Base-by-base conservation (phyloP, 92 coral and sea anemone species). In the Epizoanthus fatuus region DNA sequence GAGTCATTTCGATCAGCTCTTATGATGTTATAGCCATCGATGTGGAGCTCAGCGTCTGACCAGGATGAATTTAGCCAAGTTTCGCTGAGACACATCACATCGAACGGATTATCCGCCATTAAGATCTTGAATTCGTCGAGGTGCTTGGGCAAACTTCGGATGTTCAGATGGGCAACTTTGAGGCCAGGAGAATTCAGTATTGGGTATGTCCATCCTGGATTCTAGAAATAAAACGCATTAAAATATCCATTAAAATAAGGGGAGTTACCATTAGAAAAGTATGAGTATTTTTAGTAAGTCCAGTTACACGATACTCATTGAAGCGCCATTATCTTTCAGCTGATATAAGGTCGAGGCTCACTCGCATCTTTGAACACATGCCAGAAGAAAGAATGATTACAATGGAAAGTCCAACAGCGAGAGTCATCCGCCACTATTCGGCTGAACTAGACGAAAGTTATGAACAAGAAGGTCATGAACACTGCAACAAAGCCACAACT, bases 131-230 rank as follows among this genome's bases (percentile, higher is more conserved):
- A 42, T 72, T 63, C 80, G 52, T 84, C 84, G 57, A 84, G 42
- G 80, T 83, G 89, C 79, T 84, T 89, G 9, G 92, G 89, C 45
- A 89, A 71, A 53, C 86, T 84, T 66, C 86, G 85, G 44, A 83
- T 77, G 55, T 89, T 89, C 39, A 88, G 63, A 68, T 88, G 85
- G 9, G 52, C 89, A 76, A 89, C 25, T 57, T 76, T 89, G n/a
- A 89, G 74, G 75, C 92, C 88, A 83, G 92, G 53, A 52, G 58
- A 29, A 38, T 69, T 84, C 49, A 88, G 39, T 17, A 47, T 56
- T 16, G 85, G 63, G 59, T 88, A 77, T 17, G 88, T 59, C 92
- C 92, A 88, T n/a, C 92, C 92, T 62, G 85, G 92, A 49, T 88
- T 88, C 51, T 45, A 7, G 8, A 45, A 45, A 45, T 45, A 45